phyloP scores from a whole-genome alignment of 37 sponge, comb jelly and placozoan genomes.

The Eunapius fragilis region DNA sequence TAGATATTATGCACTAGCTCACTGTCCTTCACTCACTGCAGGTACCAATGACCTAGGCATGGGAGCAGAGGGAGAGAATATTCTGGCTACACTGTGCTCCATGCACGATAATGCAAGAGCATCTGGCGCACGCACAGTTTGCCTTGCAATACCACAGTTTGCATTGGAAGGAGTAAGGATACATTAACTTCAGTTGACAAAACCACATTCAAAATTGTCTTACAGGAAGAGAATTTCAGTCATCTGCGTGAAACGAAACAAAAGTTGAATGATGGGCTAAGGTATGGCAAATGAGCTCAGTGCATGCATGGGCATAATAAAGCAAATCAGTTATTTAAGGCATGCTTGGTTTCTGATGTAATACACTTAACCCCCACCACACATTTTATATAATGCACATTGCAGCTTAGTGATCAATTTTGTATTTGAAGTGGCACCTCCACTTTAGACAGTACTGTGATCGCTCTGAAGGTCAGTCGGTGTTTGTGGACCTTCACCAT shows the following conservation, averaged over 20 bases:
- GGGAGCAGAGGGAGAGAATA: neutral
- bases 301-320: no score
- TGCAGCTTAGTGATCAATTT: neutral
- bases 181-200: neutral
- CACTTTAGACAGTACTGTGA: constrained; percentile 2
- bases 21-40: neutral
- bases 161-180: neutral
- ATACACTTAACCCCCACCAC: no score
- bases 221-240: neutral
- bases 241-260: neutral
- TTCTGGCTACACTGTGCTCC: constrained; percentile 13
- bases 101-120: constrained; percentile 31
- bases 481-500: constrained; percentile 13
- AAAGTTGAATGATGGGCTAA: neutral
- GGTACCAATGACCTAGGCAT: constrained; percentile 32
- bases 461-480: neutral
- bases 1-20: no score
- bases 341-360: neutral
- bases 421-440: neutral
- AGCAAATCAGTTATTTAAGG: no score
- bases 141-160: constrained; percentile 26
- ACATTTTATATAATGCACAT: no score
- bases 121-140: constrained; percentile 7
- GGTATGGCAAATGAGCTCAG: neutral
- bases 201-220: neutral